Evolutionary conservation across 92 coral and sea anemone genomes (phyloP).

Genomic region (Palythoa caribaeorum): DNA sequence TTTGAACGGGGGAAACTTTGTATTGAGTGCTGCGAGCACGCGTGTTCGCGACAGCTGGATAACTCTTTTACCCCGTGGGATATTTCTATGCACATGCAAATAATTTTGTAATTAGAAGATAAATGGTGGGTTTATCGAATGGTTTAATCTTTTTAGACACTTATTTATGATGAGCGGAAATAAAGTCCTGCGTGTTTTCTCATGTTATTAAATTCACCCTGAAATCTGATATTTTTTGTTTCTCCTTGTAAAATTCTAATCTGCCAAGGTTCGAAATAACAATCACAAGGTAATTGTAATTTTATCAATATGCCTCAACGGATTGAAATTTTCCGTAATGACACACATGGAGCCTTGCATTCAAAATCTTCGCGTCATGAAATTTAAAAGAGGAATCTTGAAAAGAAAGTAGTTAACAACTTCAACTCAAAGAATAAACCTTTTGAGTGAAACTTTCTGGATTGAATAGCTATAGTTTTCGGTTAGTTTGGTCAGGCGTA

Average conservation of each 20-base stretch:
- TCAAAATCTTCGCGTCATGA: constrained; percentile 29
- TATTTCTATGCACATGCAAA: constrained; percentile 37
- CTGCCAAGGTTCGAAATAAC: background rate
- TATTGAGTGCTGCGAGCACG: constrained; percentile 20
- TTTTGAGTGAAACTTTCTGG: background rate
- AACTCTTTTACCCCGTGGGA: constrained; percentile 35
- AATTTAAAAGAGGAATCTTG: constrained; percentile 11
- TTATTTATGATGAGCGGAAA: constrained; percentile 28
- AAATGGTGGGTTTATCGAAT: constrained; percentile 46
- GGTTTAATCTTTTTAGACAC: constrained; percentile 46
- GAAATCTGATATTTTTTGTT: constrained; percentile 1
- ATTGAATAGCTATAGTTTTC: background rate
- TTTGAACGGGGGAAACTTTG: constrained; percentile 21
- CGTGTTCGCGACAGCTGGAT: constrained; percentile 39
- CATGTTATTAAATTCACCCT: constrained; percentile 6
- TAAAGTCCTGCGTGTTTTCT: constrained; percentile 17
- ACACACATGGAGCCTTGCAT: constrained; percentile 29
- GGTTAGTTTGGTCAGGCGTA: constrained; percentile 20
- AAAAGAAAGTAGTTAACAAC: background rate
- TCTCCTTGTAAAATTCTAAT: background rate
- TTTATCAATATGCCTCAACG: constrained; percentile 1
- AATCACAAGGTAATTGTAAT: background rate
- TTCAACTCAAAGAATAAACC: background rate
- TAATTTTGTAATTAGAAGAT: constrained; percentile 49
- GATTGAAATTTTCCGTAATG: background rate